Evolutionary conservation across 2,113 vertebrate species (phyloP), one percentile per base, ranked within the genome.

Genomic region (Chloroceryle aenea): DNA sequence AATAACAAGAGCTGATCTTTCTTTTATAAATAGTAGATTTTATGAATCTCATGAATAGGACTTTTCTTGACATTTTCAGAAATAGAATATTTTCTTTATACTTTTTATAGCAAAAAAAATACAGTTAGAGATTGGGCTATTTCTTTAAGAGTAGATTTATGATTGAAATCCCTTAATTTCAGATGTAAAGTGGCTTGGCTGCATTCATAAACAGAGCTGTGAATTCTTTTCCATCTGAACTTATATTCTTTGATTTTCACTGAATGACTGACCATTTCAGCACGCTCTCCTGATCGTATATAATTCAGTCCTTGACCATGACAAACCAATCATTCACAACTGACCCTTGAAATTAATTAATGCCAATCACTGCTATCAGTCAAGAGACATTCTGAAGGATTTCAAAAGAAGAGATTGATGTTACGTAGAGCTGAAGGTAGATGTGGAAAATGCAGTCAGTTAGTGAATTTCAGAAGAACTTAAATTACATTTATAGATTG

Each of bases 321-420:
- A 95, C 94, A 96, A 98, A 98, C 94, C 96, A 97, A 97, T 97
- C 96, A 97, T 97, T 97, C 95, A 97, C 96, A 97, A 93, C 87
- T 97, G 97, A 97, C 94, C 93, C 90, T 75, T 96, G 96, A 96
- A 95, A 96, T 77, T 74, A 97, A 95, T 75, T 94, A 91, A 87
- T 89, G 85, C 79, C 72, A 89, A 76, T 96, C 88, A 71, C 75
- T 88, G 83, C 89, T 88, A 76, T 85, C 93, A 87, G 40, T 91
- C 90, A 94, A 92, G 83, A 79, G 80, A 59, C 81, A 59, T 96
- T 94, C 84, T 50, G 77, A 89, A 62, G 50, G 82, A 95, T 69
- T 93, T 84, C 34, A 84, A 76, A 91, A 85, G 80, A 90, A 72
- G 89, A 89, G 94, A 86, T 61, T 94, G 69, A 79, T 53, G 67